Conservation (phyloP, 2,113 vertebrate genomes). For the Acanthisitta chloris region DNA sequence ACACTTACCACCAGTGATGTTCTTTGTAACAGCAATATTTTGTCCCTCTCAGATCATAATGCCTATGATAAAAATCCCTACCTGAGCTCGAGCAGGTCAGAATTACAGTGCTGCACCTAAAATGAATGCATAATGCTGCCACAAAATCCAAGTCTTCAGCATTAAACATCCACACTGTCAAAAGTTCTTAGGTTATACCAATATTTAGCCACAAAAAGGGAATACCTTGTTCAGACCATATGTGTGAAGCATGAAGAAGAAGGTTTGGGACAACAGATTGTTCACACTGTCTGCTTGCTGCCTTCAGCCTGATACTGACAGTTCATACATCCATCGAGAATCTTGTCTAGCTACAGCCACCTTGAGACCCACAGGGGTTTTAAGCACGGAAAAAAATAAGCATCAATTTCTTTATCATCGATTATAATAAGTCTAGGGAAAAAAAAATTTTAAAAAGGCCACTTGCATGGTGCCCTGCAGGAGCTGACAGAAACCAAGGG, state of each 20-base stretch:
- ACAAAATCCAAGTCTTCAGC: not conserved
- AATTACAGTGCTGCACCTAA: not conserved
- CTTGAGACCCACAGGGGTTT: not conserved
- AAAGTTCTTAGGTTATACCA: not conserved
- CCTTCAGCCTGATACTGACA: not conserved
- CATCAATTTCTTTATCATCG: constrained; percentile 1
- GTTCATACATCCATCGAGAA: not conserved
- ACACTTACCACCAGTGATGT: not conserved
- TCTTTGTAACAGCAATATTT: accelerated
- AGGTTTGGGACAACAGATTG: not conserved
- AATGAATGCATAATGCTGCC: not conserved
- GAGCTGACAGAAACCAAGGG: not conserved
- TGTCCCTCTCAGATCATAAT: not conserved
- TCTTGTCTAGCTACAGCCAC: not conserved
- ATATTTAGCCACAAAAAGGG: not conserved
- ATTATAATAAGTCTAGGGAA: constrained; percentile 1
- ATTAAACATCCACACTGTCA: not conserved
- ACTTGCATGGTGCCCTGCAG: not conserved
- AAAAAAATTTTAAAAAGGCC: no score
- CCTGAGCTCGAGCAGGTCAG: not conserved
- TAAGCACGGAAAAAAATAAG: not conserved
- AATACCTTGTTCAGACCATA: not conserved
- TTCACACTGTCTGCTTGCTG: not conserved
- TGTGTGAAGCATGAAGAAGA: not conserved
- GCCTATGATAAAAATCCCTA: not conserved